These are phyloP conservation scores for Hydra vulgaris DNA, from an alignment of 30 jellyfish, hydroid and myxozoan species.

Conservation along the genomic window DNA sequence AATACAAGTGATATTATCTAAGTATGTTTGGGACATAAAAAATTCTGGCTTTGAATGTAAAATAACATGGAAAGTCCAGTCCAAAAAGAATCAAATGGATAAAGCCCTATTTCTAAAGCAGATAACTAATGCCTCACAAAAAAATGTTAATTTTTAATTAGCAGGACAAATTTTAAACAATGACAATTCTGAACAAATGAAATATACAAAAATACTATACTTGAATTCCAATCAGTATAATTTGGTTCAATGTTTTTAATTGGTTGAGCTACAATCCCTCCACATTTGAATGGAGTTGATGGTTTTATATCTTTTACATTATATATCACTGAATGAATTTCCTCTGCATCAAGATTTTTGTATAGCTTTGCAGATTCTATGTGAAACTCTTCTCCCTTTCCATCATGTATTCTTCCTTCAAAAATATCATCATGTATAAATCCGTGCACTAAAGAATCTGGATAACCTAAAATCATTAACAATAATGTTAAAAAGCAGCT, in stretches of 20 bases:
- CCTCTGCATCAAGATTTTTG: conserved; percentile 38
- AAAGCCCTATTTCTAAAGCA: too few relatives aligned
- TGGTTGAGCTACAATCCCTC: conserved; percentile 59
- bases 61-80: too few relatives aligned
- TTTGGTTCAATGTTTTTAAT: conserved; percentile 19
- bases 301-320: conserved; percentile 37
- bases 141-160: too few relatives aligned
- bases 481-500: background rate
- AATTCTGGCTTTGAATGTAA: too few relatives aligned
- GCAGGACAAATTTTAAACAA: too few relatives aligned
- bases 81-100: too few relatives aligned
- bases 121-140: too few relatives aligned
- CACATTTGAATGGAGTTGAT: conserved; percentile 59
- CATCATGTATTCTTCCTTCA: conserved; percentile 63
- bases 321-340: conserved; percentile 66
- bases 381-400: conserved; percentile 49
- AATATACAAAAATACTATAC: background rate
- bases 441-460: conserved; percentile 68
- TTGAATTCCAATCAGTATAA: conserved; percentile 11
- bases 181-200: background rate
- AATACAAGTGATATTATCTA: too few relatives aligned
- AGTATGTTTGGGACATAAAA: too few relatives aligned
- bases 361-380: conserved; percentile 65
- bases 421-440: conserved; percentile 68
- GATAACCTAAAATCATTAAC: conserved; percentile 40